phyloP scores from a whole-genome alignment of 2,888 invertebrate genomes.

The Drosophila recens region DNA sequence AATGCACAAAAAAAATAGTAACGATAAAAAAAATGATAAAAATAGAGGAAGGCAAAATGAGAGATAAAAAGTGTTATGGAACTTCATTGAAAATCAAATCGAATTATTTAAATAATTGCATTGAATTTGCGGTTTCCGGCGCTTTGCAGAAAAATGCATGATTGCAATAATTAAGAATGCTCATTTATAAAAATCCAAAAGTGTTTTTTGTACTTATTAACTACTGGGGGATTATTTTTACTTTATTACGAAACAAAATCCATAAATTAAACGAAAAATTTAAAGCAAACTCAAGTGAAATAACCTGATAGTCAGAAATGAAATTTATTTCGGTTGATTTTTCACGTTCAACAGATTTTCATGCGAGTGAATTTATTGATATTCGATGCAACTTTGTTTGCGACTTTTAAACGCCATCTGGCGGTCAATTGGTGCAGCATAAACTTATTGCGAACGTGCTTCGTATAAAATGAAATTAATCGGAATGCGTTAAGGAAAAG shows the following conservation, averaged over 20 bases:
- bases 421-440: conserved; percentile 25
- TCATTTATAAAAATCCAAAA: conserved; percentile 1
- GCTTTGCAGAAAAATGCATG: conserved; percentile 22
- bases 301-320: background rate
- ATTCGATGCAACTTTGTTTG: conserved; percentile 2
- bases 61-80: background rate
- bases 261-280: conserved; percentile 5
- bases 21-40: background rate
- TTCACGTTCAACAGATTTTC: background rate
- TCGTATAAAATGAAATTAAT: conserved; percentile 73
- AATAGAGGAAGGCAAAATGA: background rate
- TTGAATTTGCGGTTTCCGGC: conserved; percentile 49
- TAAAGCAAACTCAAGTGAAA: background rate
- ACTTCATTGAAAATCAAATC: conserved; percentile 20
- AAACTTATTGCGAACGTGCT: conserved; percentile 48
- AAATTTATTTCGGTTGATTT: background rate
- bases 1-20: conserved; percentile 15
- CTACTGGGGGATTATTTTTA: background rate
- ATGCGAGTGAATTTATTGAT: background rate
- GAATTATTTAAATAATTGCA: conserved; percentile 45
- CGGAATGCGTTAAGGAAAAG: conserved; percentile 54
- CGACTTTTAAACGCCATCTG: conserved; percentile 22
- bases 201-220: background rate
- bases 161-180: conserved; percentile 30
- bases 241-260: background rate